Conservation (phyloP, 2,888 invertebrate species). For the Netelia virgata region DNA sequence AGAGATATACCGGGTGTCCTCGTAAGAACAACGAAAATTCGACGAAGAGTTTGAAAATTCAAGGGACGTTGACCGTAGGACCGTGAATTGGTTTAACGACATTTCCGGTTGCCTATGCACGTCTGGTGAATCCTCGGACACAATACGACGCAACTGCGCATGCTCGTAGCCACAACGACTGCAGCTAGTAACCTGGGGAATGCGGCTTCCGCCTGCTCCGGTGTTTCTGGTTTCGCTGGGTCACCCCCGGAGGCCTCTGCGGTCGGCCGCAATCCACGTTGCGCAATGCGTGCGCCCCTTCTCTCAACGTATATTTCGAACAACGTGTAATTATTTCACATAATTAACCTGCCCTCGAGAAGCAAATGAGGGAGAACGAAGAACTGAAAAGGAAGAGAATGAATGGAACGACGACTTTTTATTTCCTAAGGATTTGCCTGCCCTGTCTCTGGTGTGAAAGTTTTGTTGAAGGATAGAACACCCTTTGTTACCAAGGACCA, state of each 20-base stretch:
- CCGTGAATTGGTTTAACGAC: neutral
- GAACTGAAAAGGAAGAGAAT: constrained; percentile 9
- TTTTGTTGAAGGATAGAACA: no score
- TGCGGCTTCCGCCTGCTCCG: constrained; percentile 71
- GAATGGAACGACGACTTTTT: neutral
- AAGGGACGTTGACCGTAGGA: no score
- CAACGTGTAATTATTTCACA: constrained; percentile 78
- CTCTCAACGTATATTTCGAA: constrained; percentile 71
- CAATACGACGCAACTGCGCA: constrained; percentile 28
- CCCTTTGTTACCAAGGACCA: no score
- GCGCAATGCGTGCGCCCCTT: constrained; percentile 73
- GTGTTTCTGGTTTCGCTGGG: constrained; percentile 68
- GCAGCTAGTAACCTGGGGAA: constrained; percentile 68
- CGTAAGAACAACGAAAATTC: no score
- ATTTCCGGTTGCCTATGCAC: neutral
- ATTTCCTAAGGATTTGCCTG: no score
- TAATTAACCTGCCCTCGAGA: constrained; percentile 76
- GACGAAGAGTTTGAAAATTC: no score
- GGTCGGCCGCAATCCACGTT: constrained; percentile 77
- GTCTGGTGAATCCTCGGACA: neutral
- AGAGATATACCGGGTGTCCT: no score
- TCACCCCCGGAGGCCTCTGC: constrained; percentile 66
- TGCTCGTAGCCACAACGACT: constrained; percentile 58
- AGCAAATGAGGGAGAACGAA: neutral
- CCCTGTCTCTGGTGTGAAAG: no score